Evolutionary conservation across 2,888 invertebrate genomes (phyloP).

Genomic region (Rapana venosa): DNA sequence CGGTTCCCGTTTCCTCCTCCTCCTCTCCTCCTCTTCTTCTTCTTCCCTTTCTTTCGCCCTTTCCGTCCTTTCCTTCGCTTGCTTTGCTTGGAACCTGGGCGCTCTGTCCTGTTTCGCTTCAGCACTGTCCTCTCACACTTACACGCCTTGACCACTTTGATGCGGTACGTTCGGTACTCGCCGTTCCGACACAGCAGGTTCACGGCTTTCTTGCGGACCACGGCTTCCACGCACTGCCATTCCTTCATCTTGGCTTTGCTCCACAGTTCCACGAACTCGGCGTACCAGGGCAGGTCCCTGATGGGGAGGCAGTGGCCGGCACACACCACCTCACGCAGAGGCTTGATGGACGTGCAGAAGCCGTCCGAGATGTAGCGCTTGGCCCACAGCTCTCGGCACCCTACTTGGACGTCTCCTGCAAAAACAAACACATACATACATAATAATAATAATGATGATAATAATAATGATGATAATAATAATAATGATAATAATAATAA

Average conservation of each 20-base stretch:
- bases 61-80: background rate
- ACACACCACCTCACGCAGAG: slow-evolving; percentile 76
- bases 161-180: slow-evolving; percentile 68
- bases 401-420: slow-evolving; percentile 73
- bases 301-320: slow-evolving; percentile 76
- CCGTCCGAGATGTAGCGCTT: slow-evolving; percentile 77
- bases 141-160: slow-evolving; percentile 74
- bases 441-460: background rate
- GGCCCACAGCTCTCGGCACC: slow-evolving; percentile 74
- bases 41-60: background rate
- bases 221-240: slow-evolving; percentile 76
- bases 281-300: slow-evolving; percentile 75
- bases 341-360: slow-evolving; percentile 72
- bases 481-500: too few relatives aligned
- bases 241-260: slow-evolving; percentile 69
- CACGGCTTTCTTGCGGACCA: slow-evolving; percentile 69
- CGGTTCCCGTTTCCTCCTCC: background rate
- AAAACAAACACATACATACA: slow-evolving; percentile 39
- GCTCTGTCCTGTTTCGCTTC: slow-evolving; percentile 57
- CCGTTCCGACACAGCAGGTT: slow-evolving; percentile 75
- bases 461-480: too few relatives aligned
- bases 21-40: background rate
- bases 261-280: slow-evolving; percentile 74
- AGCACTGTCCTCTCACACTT: slow-evolving; percentile 67
- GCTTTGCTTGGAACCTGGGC: background rate